A percentile compares a stretch with the other conserved stretches of the same genome.
phyloP scores from a whole-genome alignment of 2,113 vertebrate species.

The Nannobrachium achirus region DNA sequence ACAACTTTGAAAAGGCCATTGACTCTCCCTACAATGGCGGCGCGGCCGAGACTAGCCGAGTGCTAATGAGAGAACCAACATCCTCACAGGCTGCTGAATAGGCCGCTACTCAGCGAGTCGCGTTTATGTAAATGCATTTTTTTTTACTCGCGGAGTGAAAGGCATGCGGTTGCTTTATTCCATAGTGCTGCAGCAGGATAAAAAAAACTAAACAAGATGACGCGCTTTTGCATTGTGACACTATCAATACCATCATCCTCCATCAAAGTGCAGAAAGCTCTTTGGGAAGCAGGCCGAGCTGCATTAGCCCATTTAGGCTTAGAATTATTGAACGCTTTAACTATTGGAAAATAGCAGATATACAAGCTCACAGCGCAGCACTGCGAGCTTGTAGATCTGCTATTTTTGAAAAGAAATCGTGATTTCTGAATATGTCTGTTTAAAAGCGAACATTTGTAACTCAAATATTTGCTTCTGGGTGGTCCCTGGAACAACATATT shows the following conservation, averaged over 20 bases:
- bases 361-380: no score
- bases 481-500: no score
- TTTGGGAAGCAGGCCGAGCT: constrained; percentile 78
- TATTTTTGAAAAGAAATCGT: no score
- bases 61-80: constrained; percentile 81
- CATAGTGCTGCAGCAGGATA: constrained; percentile 59
- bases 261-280: constrained; percentile 83
- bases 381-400: no score
- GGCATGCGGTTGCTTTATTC: constrained; percentile 76
- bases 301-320: no score
- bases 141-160: constrained; percentile 74
- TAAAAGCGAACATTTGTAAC: no score
- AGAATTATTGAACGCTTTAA: no score
- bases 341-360: no score
- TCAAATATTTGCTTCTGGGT: no score
- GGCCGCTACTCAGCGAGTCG: constrained; percentile 73
- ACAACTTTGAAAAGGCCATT: constrained; percentile 80
- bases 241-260: constrained; percentile 82
- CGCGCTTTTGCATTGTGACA: constrained; percentile 80
- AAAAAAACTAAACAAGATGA: constrained; percentile 70
- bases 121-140: constrained; percentile 81
- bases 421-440: no score
- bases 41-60: constrained; percentile 54
- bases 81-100: constrained; percentile 73
- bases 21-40: constrained; percentile 73